A percentile compares a stretch with the other conserved stretches of the same genome.
These are phyloP conservation scores for Poeciliopsis gracilis DNA, from an alignment of 2,797 vertebrate genomes.

Conservation along the genomic window DNA sequence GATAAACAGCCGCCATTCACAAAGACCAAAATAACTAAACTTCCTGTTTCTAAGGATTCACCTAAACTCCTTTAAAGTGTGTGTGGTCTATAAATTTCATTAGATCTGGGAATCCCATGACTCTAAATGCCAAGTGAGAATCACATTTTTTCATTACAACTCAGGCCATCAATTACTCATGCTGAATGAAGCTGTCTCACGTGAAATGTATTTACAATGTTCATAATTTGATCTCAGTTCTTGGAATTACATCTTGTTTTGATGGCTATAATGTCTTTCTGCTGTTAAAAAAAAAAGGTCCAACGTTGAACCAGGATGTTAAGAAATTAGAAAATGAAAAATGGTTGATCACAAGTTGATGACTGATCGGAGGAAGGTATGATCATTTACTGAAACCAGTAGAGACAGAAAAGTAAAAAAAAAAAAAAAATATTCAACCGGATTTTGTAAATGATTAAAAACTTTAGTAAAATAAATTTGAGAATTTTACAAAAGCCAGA, in stretches of 20 bases:
- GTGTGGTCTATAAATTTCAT: not conserved
- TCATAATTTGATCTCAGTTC: not conserved
- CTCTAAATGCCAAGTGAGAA: not conserved
- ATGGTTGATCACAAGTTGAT: not conserved
- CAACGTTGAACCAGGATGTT: not conserved
- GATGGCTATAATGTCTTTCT: not conserved
- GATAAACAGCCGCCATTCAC: not conserved
- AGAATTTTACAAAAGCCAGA: not conserved
- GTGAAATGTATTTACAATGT: slow-evolving; percentile 6
- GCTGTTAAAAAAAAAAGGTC: not conserved
- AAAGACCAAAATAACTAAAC: not conserved
- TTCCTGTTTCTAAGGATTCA: not conserved
- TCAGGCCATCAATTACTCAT: not conserved
- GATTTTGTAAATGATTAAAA: not conserved
- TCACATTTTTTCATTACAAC: not conserved
- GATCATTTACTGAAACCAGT: not conserved
- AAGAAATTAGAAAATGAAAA: not conserved
- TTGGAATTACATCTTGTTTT: not conserved
- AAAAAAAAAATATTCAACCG: not conserved
- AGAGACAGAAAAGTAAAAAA: not conserved
- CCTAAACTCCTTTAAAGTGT: not conserved
- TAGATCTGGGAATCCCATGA: not conserved
- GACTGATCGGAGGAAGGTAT: not conserved
- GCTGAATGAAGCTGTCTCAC: not conserved
- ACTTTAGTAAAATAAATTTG: not conserved